A percentile compares a stretch with the other conserved stretches of the same genome.
Conservation (phyloP, 2,113 vertebrate species). For the Microtus ochrogaster region DNA sequence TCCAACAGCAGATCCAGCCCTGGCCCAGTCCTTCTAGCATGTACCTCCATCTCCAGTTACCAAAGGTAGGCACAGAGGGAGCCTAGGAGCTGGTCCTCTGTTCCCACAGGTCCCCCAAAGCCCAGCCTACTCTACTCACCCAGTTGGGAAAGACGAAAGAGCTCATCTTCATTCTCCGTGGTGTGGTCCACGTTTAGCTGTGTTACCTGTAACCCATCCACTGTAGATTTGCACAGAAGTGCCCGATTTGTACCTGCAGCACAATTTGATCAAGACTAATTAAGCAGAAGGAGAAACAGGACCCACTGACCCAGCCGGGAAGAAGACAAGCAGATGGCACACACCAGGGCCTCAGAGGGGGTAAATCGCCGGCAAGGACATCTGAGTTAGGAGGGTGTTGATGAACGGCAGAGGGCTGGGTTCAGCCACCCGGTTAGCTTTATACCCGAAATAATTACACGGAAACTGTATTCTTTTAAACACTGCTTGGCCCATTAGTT, state of each 20-base stretch:
- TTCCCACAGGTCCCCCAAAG: fast-evolving
- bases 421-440: too few species aligned
- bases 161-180: slow-evolving; percentile 96
- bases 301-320: background rate
- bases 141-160: slow-evolving; percentile 94
- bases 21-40: too few species aligned
- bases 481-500: too few species aligned
- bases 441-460: too few species aligned
- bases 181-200: slow-evolving; percentile 96
- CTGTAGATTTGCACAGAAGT: slow-evolving; percentile 95
- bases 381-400: background rate
- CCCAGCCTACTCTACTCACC: slow-evolving; percentile 85
- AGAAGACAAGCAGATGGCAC: background rate
- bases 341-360: fast-evolving
- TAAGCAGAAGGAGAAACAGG: slow-evolving; percentile 19
- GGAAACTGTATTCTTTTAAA: too few species aligned
- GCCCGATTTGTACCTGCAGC: slow-evolving; percentile 95
- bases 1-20: background rate
- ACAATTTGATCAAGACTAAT: slow-evolving; percentile 58
- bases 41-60: fast-evolving
- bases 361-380: background rate
- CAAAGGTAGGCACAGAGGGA: too few species aligned
- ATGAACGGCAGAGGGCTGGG: too few species aligned
- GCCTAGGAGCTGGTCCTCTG: fast-evolving
- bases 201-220: slow-evolving; percentile 96